Percentiles rank a stretch among this genome's conserved stretches.
These are phyloP conservation scores for Tinamus major DNA, from an alignment of 2,797 vertebrate genomes.

Conservation along the genomic window DNA sequence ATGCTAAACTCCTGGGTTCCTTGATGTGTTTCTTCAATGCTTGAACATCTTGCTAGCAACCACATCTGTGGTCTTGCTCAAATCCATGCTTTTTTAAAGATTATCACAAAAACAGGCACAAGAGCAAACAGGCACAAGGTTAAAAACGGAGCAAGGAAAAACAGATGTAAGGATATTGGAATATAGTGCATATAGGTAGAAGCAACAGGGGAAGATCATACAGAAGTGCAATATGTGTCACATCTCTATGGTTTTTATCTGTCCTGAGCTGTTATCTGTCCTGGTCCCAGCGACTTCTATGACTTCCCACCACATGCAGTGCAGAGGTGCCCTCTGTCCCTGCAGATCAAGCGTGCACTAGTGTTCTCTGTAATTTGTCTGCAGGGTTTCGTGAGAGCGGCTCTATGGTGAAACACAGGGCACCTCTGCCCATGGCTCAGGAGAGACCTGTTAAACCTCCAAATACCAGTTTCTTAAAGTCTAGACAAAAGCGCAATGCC, in stretches of 20 bases:
- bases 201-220: neutral
- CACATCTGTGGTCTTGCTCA: neutral
- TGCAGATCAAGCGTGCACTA: neutral
- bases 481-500: neutral
- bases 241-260: neutral
- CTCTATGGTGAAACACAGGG: neutral
- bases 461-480: neutral
- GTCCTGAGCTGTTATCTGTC: neutral
- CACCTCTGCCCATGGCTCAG: neutral
- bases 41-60: neutral
- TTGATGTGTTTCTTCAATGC: neutral
- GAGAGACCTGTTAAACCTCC: neutral
- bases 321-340: neutral
- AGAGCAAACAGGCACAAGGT: neutral
- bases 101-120: neutral
- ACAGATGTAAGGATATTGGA: neutral
- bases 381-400: fast-evolving
- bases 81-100: neutral
- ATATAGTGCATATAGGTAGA: too few relatives aligned
- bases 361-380: neutral
- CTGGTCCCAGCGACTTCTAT: fast-evolving
- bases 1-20: neutral
- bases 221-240: neutral
- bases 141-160: neutral
- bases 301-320: neutral